Base-by-base conservation (phyloP, 2,797 vertebrate species). In the Lagorchestes hirsutus region DNA sequence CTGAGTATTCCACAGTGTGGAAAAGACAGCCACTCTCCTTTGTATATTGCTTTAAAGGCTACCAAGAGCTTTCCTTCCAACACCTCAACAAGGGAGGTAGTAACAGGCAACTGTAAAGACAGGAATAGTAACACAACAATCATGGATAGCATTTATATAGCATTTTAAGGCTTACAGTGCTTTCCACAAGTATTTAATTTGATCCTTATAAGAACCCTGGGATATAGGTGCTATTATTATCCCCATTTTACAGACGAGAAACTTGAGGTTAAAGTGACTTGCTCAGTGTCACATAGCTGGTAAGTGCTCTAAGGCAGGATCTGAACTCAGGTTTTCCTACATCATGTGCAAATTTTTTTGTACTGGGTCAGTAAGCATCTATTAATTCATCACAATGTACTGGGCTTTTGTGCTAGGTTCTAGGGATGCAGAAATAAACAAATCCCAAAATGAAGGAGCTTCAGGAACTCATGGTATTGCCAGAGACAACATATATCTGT, bases 401-500 rank as follows among this genome's bases (percentile, higher is more conserved):
- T n/a, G 34, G 46, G 29, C 27, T n/a, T n/a, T 54, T 10, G 5
- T 22, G 1, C 0, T 0, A 92, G 90, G 27, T 55, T 46, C 74
- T 46, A 58, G 22, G 52, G 56, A 12, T 27, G 24, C 9, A 11
- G 11, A 87, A 87, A 46, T 46, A 27, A 82, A 31, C 18, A 22
- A 46, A 82, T 22, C 16, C 40, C 24, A 46, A 46, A 82, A 24
- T 62, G 22, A 87, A 82, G n/a, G 6, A 40, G 14, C 34, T 18
- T 56, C 55, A 40, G 12, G 40, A 87, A 50, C 40, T 87, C 27
- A 87, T 2, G 22, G 18, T 46, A 46, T 3, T 50, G 40, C 40
- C 11, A 24, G 40, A 50, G 40, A 87, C 18, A 82, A 87, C 22
- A 87, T 74, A 22, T 22, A 14, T 5, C 22, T 82, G 29, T 82